These are phyloP conservation scores for Tipula unca DNA, from an alignment of 2,888 invertebrate species.

Conservation along the genomic window DNA sequence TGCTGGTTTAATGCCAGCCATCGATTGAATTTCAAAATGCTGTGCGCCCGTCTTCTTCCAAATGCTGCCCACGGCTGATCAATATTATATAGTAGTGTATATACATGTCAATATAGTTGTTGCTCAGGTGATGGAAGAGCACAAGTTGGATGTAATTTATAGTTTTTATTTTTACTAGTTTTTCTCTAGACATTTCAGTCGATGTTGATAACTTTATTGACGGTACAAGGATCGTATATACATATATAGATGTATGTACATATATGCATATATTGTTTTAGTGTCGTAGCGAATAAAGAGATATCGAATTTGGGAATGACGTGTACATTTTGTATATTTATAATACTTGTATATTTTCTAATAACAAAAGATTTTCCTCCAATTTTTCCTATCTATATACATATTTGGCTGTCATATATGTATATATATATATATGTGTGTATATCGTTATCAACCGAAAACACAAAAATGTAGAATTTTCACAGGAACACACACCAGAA, in stretches of 20 bases:
- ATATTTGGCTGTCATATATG: not conserved
- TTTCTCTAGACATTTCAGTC: not conserved
- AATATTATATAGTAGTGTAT: too few relatives aligned
- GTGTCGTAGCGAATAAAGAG: too few relatives aligned
- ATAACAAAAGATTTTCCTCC: not conserved
- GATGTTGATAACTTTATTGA: not conserved
- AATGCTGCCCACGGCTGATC: too few relatives aligned
- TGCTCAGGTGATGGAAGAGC: not conserved
- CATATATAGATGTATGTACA: not conserved
- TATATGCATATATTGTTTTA: too few relatives aligned
- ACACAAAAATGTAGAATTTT: not conserved
- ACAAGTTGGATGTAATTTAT: not conserved
- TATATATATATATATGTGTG: not conserved
- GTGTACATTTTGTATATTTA: not conserved
- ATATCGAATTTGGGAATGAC: not conserved
- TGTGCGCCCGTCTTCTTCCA: too few relatives aligned
- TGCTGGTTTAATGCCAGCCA: too few relatives aligned
- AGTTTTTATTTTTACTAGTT: not conserved
- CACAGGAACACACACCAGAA: not conserved
- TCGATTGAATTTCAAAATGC: too few relatives aligned
- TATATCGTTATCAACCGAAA: not conserved
- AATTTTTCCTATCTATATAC: not conserved
- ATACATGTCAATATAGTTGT: not conserved
- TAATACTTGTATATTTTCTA: not conserved
- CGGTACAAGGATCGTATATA: not conserved